Base-by-base conservation (phyloP, 2,113 vertebrate species). In the Mus pahari region DNA sequence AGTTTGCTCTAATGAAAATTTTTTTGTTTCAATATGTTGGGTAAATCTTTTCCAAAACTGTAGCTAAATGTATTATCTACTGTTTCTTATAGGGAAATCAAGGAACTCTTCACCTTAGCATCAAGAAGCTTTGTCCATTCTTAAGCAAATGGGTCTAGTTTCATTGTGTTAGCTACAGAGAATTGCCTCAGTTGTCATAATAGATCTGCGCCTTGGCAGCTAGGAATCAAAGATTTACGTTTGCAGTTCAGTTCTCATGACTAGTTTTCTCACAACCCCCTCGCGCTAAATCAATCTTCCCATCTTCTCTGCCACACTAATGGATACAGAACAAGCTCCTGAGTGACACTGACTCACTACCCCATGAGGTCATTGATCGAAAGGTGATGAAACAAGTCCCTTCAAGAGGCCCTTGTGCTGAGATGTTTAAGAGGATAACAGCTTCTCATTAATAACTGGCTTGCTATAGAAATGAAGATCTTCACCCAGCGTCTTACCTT, bases 1-100 rank as follows among this genome's bases (percentile, higher is more conserved):
- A 92, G 92, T 92, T 91, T 94, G 86, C 58, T 86, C 12, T 92
- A 86, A 91, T 94, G 82, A 94, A 93, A 97, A 81, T 45, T 78
- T 5, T 2, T 1, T 74, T 91, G 73, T 87, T 95, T 96, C 73
- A 70, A 91, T 89, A 95, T 81, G 82, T 89, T 94, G 60, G 48
- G 62, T 94, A 91, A 68, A 89, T 77, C 28, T 86, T 94, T 94
- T 71, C 9, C 86, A 95, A 94, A 96, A 74, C 14, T 87, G 3
- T 73, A 89, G 26, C 82, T 89, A 60, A 86, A 86, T 39, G 45
- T 86, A 68, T 42, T 50, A 36, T 95, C 68, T 86, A 60, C 60
- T 86, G 17, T 66, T 31, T 94, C 53, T 92, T 64, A 79, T 77
- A 92, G 17, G 84, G 31, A 92, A 95, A 45, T 78, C 39, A 83